These are phyloP conservation scores for Aphrophora alni DNA, from an alignment of 2,888 invertebrate genomes.

Conservation along the genomic window DNA sequence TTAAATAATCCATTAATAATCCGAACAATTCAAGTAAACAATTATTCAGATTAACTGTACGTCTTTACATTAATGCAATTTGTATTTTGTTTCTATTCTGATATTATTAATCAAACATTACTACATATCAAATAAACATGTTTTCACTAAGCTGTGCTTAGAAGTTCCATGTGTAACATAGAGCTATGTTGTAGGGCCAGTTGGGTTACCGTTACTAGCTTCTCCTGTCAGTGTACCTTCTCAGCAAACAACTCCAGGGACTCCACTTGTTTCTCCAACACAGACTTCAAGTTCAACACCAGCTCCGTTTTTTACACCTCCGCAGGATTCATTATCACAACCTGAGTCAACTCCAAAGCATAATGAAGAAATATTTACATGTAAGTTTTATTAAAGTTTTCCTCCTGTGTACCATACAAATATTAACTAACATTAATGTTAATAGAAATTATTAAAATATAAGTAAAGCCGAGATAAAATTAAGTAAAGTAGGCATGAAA, in stretches of 20 bases:
- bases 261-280: constrained; percentile 41
- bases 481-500: too few species aligned
- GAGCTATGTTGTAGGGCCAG: not conserved
- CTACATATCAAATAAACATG: too few species aligned
- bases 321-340: constrained; percentile 36
- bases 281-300: constrained; percentile 37
- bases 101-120: too few species aligned
- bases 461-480: too few species aligned
- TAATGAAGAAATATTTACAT: constrained; percentile 4
- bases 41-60: too few species aligned
- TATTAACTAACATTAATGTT: too few species aligned
- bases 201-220: constrained; percentile 25
- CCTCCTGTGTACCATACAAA: not conserved
- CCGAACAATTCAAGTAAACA: too few species aligned
- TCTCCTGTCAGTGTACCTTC: constrained; percentile 27
- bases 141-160: not conserved
- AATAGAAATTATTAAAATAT: too few species aligned
- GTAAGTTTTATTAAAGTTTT: constrained; percentile 26
- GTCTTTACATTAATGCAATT: too few species aligned
- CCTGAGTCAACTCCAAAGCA: constrained; percentile 21
- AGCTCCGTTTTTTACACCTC: constrained; percentile 26
- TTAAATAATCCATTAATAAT: too few species aligned
- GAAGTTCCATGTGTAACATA: not conserved
- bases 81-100: too few species aligned
- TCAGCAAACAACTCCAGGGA: constrained; percentile 25